Evolutionary conservation across 2,797 vertebrate genomes (phyloP).

Genomic region (Phaenicophaeus curvirostris): DNA sequence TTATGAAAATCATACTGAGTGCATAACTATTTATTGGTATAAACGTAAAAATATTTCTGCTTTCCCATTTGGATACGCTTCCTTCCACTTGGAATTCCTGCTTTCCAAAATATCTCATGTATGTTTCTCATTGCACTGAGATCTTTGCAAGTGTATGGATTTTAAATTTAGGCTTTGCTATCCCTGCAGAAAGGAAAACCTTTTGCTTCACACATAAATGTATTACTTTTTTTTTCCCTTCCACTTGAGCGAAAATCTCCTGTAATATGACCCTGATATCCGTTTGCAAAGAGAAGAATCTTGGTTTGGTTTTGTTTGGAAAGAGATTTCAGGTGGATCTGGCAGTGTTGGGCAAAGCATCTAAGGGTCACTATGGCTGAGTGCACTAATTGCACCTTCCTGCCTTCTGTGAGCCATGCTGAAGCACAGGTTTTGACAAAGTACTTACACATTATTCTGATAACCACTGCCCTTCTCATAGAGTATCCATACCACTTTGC

Average conservation of each 20-base stretch:
- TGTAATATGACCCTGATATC: background rate
- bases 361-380: constrained; percentile 9
- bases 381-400: constrained; percentile 39
- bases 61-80: background rate
- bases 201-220: background rate
- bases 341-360: constrained; percentile 5
- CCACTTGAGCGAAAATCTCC: constrained; percentile 14
- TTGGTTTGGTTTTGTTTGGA: constrained; percentile 34
- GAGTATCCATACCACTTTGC: background rate
- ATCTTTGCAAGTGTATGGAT: background rate
- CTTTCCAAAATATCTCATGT: background rate
- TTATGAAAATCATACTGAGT: background rate
- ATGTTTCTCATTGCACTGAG: background rate
- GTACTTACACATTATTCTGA: background rate
- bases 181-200: background rate
- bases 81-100: background rate
- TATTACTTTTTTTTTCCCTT: background rate
- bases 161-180: background rate
- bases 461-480: constrained; percentile 27
- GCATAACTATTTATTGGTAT: background rate
- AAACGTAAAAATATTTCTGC: background rate
- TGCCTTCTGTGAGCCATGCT: constrained; percentile 35
- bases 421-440: constrained; percentile 36
- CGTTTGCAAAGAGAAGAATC: constrained; percentile 12
- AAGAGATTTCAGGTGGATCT: constrained; percentile 53